These are phyloP conservation scores for Saccostrea glomerata DNA, from an alignment of 1,140 invertebrate genomes.

Conservation along the genomic window DNA sequence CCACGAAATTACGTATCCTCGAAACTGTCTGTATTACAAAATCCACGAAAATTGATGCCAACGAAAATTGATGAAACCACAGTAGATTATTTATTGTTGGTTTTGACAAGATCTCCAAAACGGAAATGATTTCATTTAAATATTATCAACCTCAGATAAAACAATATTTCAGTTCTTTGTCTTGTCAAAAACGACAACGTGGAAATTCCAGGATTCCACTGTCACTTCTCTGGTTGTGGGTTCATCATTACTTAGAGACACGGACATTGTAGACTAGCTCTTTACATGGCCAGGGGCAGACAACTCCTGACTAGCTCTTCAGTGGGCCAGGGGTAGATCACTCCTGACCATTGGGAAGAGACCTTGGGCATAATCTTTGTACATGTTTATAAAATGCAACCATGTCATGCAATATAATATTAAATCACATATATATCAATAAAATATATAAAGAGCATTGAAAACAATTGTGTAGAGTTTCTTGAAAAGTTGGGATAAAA, in stretches of 20 bases:
- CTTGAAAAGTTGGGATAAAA: too few species aligned
- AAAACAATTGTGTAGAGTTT: not conserved
- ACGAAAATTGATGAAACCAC: too few species aligned
- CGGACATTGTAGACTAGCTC: not conserved
- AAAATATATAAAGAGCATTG: slow-evolving; percentile 13
- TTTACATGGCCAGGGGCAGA: not conserved
- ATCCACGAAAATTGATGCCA: too few species aligned
- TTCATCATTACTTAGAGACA: not conserved
- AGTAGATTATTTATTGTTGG: slow-evolving; percentile 30
- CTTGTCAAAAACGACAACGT: not conserved
- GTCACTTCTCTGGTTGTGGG: slow-evolving; percentile 21
- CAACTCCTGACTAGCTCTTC: not conserved
- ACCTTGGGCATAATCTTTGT: slow-evolving; percentile 23
- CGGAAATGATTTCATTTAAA: not conserved
- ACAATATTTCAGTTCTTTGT: not conserved
- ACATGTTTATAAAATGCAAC: slow-evolving; percentile 19
- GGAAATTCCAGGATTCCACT: not conserved
- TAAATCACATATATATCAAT: not conserved
- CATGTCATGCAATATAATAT: slow-evolving; percentile 33
- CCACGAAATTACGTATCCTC: too few species aligned
- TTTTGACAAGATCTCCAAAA: slow-evolving; percentile 19
- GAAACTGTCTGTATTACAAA: too few species aligned
- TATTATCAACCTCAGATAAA: not conserved
- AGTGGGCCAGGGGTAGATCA: not conserved
- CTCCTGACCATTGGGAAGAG: not conserved